Percentiles rank a stretch among this genome's conserved stretches.
Conservation (phyloP, 2,113 vertebrate species). For the Ctenodactylus gundi region DNA sequence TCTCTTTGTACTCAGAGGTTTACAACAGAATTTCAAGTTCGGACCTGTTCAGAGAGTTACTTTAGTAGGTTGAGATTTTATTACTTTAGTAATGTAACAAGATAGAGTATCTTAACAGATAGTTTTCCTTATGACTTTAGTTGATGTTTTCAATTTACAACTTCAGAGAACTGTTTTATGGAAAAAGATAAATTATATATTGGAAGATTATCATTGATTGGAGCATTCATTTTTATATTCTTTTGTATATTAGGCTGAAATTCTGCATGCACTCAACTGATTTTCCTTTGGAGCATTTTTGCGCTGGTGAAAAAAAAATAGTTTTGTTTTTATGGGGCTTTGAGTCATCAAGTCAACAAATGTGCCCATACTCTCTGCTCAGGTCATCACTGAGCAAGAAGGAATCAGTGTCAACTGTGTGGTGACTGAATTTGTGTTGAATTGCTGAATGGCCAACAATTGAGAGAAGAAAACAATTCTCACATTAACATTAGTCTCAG, state of each 20-base stretch:
- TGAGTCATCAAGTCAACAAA: background rate
- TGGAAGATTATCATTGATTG: background rate
- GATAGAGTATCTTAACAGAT: background rate
- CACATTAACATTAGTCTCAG: background rate
- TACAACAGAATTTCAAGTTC: conserved; percentile 59
- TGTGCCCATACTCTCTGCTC: background rate
- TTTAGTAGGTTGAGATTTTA: conserved; percentile 37
- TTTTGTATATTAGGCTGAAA: background rate
- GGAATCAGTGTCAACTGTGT: background rate
- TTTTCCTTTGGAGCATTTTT: conserved; percentile 15
- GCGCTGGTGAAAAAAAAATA: background rate
- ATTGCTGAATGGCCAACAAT: background rate
- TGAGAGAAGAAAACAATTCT: background rate
- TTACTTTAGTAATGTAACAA: conserved; percentile 49
- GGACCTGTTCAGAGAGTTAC: conserved; percentile 60
- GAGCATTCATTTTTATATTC: background rate
- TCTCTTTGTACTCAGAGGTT: conserved; percentile 61
- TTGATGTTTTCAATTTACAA: conserved; percentile 31
- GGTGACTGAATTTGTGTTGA: background rate
- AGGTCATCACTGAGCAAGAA: background rate
- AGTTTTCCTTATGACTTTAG: conserved; percentile 23
- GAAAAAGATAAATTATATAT: background rate
- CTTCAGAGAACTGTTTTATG: conserved; percentile 39
- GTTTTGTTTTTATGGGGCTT: background rate
- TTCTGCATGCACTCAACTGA: background rate